Percentiles rank a stretch among this genome's conserved stretches.
phyloP scores from a whole-genome alignment of 2,888 invertebrate genomes.

The Drosophila peninsularis region DNA sequence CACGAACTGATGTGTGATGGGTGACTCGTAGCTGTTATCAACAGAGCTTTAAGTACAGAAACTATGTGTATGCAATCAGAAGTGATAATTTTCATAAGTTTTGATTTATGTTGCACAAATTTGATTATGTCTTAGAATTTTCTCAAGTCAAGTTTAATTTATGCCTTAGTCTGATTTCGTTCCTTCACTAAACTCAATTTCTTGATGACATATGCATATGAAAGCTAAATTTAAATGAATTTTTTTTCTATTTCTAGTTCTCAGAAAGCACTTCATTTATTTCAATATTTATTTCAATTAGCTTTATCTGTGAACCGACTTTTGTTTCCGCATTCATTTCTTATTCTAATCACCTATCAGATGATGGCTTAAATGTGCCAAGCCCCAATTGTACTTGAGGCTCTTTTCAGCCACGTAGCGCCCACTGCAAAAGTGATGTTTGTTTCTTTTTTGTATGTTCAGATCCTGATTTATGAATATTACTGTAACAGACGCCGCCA shows the following conservation, averaged over 20 bases:
- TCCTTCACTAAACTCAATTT: neutral
- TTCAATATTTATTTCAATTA: conserved; percentile 18
- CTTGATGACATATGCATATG: neutral
- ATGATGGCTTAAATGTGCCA: conserved; percentile 22
- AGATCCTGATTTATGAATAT: conserved; percentile 73
- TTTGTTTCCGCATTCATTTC: conserved; percentile 27
- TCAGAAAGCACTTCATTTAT: neutral
- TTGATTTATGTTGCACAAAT: too few species aligned
- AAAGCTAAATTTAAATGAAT: neutral
- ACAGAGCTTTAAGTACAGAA: too few species aligned
- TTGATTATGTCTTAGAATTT: too few species aligned
- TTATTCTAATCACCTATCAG: conserved; percentile 26
- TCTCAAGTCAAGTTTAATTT: too few species aligned
- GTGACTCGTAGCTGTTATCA: too few species aligned
- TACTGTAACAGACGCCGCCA: conserved; percentile 65
- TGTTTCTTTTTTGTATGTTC: conserved; percentile 55
- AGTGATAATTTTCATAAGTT: too few species aligned
- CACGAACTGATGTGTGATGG: too few species aligned
- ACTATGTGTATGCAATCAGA: too few species aligned
- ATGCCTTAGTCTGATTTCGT: too few species aligned
- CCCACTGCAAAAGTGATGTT: conserved; percentile 60
- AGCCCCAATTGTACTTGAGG: conserved; percentile 5
- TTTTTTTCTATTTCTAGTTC: neutral
- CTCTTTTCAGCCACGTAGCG: conserved; percentile 23
- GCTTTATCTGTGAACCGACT: neutral